Evolutionary conservation across 2,888 invertebrate species (phyloP).

Genomic region (Loripinus fragilis): DNA sequence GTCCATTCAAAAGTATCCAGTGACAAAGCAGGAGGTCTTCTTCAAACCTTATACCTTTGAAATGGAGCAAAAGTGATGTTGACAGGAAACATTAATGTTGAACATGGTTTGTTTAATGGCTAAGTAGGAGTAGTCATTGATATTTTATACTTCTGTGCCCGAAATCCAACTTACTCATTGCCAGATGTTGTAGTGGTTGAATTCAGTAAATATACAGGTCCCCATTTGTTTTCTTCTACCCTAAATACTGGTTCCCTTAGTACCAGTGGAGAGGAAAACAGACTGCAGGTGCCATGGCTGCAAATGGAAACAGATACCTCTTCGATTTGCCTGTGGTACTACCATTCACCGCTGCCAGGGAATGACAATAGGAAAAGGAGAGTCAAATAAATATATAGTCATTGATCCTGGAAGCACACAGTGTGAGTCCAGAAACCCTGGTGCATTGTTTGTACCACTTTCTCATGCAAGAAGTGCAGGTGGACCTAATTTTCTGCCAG

Average conservation of each 20-base stretch:
- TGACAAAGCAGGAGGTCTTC: constrained; percentile 9
- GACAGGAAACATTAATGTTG: constrained; percentile 8
- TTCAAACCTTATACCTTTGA: constrained; percentile 1
- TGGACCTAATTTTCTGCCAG: constrained; percentile 29
- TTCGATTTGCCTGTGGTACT: no score
- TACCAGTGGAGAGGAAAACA: constrained; percentile 60
- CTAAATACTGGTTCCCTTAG: constrained; percentile 55
- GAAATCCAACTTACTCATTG: constrained; percentile 1
- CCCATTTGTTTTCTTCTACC: constrained; percentile 47
- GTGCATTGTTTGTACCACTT: constrained; percentile 63
- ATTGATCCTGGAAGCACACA: constrained; percentile 53
- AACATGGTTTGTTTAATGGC: constrained; percentile 34
- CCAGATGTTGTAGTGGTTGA: constrained; percentile 54
- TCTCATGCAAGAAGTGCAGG: constrained; percentile 59
- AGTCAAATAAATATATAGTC: constrained; percentile 54
- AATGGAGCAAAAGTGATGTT: no score
- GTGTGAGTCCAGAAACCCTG: constrained; percentile 53
- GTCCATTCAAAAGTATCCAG: background rate
- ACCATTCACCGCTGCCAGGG: constrained; percentile 66
- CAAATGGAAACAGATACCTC: no score
- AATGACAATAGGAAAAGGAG: constrained; percentile 61
- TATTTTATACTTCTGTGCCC: constrained; percentile 21
- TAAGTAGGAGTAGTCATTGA: constrained; percentile 22
- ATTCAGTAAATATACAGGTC: constrained; percentile 58
- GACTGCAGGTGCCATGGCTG: no score